Conservation (phyloP, 2,888 invertebrate genomes). For the Arctia plantaginis region DNA sequence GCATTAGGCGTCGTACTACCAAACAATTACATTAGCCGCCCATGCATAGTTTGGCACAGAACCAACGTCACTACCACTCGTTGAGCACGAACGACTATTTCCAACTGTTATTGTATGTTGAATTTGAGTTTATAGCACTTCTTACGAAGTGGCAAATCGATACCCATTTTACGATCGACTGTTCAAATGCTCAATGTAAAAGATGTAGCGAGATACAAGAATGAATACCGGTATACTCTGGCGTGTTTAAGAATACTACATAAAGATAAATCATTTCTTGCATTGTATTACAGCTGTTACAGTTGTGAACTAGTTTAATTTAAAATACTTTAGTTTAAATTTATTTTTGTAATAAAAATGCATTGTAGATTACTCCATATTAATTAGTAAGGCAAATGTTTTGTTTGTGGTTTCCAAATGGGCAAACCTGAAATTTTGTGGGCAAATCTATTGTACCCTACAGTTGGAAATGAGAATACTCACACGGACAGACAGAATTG, state of each 20-base stretch:
- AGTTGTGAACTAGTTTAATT: conserved; percentile 1
- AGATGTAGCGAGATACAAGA: conserved; percentile 31
- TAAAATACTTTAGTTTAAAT: not conserved
- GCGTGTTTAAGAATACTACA: conserved; percentile 13
- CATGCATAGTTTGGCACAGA: conserved; percentile 78
- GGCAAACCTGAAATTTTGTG: too few relatives aligned
- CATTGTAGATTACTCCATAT: not conserved
- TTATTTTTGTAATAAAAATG: not conserved
- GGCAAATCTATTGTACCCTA: not conserved
- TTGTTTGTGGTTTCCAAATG: not conserved
- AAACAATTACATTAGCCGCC: conserved; percentile 77
- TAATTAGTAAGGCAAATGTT: not conserved
- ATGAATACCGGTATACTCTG: conserved; percentile 8
- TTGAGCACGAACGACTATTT: conserved; percentile 73
- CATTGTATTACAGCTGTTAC: conserved; percentile 11
- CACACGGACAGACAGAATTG: not conserved
- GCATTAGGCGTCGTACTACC: conserved; percentile 67
- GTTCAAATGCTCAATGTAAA: conserved; percentile 44
- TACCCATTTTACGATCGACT: conserved; percentile 50
- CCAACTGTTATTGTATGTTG: conserved; percentile 73
- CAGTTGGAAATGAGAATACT: too few relatives aligned
- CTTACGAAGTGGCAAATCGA: conserved; percentile 65
- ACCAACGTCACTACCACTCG: conserved; percentile 75
- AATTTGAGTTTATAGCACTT: conserved; percentile 70
- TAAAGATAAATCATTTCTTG: conserved; percentile 5